A percentile compares a stretch with the other conserved stretches of the same genome.
phyloP scores from a whole-genome alignment of 2,888 invertebrate genomes.

The Arenicola marina region DNA sequence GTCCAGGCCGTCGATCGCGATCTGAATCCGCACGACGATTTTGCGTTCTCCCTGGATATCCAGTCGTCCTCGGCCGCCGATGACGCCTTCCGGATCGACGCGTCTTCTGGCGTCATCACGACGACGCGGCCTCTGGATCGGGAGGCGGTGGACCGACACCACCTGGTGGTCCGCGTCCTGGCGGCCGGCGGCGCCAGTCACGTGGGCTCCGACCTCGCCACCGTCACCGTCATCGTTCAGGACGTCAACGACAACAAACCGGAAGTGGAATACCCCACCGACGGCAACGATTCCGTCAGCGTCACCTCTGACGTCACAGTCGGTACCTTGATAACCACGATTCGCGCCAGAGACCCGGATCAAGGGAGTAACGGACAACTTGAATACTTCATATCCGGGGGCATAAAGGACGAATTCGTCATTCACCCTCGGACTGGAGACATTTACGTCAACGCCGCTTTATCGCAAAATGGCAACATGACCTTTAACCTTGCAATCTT shows the following conservation, averaged over 20 bases:
- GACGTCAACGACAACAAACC: constrained; percentile 5
- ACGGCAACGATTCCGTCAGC: background rate
- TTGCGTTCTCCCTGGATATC: background rate
- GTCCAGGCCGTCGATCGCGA: background rate
- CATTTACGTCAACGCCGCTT: background rate
- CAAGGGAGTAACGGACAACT: background rate
- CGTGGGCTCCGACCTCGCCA: background rate
- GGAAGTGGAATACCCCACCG: background rate
- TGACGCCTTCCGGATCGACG: background rate
- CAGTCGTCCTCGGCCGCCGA: background rate
- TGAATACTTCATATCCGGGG: background rate
- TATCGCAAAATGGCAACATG: background rate
- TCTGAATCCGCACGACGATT: background rate
- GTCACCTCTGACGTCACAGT: background rate
- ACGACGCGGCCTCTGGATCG: background rate
- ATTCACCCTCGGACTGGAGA: background rate
- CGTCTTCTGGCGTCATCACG: background rate
- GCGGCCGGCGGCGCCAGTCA: background rate
- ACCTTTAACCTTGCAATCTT: background rate
- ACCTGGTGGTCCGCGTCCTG: background rate
- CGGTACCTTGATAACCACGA: background rate
- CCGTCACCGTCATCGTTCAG: background rate
- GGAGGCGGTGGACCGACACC: background rate
- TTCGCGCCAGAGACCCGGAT: background rate
- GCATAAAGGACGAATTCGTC: background rate